Evolutionary conservation across 30 jellyfish, hydroid and myxozoan genomes (phyloP).

Genomic region (Nemopilema nomurai): DNA sequence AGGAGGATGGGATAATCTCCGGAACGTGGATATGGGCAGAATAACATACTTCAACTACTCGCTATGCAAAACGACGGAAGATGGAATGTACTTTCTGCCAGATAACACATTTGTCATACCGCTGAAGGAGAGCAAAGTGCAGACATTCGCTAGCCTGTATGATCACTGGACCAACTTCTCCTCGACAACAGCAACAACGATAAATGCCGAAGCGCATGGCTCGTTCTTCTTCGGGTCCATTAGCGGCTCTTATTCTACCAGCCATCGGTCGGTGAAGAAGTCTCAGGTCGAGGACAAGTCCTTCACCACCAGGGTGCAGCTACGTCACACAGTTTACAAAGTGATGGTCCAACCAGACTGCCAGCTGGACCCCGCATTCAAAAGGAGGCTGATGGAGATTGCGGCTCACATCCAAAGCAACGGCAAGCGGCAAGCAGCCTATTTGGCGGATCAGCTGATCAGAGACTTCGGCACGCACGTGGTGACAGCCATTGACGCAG

Average conservation of each 20-base stretch:
- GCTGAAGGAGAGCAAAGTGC: slow-evolving; percentile 65
- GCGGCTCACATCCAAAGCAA: slow-evolving; percentile 83
- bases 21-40: slow-evolving; percentile 83
- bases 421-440: slow-evolving; percentile 47
- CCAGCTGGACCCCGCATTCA: slow-evolving; percentile 66
- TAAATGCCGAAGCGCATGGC: slow-evolving; percentile 77
- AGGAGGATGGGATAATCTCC: slow-evolving; percentile 84
- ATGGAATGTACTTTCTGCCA: slow-evolving; percentile 63
- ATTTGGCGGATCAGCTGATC: slow-evolving; percentile 62
- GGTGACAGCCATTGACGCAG: slow-evolving; percentile 76
- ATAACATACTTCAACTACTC: slow-evolving; percentile 31
- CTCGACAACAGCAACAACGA: slow-evolving; percentile 69
- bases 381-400: slow-evolving; percentile 64
- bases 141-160: slow-evolving; percentile 57
- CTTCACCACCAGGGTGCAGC: slow-evolving; percentile 72
- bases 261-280: slow-evolving; percentile 59
- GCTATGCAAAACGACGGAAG: no score
- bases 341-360: slow-evolving; percentile 77
- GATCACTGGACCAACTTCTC: slow-evolving; percentile 77
- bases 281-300: slow-evolving; percentile 73
- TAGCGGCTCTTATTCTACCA: slow-evolving; percentile 69
- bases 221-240: slow-evolving; percentile 62
- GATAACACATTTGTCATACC: slow-evolving; percentile 72
- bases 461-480: slow-evolving; percentile 83
- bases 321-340: slow-evolving; percentile 68